phyloP scores from a whole-genome alignment of 2,797 vertebrate species.

The Todus mexicanus region DNA sequence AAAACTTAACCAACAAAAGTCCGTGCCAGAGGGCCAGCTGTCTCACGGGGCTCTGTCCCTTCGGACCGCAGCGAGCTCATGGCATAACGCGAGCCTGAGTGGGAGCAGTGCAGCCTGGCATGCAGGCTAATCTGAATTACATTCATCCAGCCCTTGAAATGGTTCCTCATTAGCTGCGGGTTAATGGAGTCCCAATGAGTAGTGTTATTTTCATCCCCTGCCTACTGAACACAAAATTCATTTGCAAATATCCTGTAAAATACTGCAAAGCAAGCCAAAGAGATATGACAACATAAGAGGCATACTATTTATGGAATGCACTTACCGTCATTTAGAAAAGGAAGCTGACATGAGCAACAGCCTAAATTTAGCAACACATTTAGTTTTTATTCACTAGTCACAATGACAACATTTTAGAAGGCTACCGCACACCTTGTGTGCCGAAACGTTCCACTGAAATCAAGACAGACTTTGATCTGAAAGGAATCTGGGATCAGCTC shows the following conservation, averaged over 20 bases:
- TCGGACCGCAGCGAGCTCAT: neutral
- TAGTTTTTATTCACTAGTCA: constrained; percentile 65
- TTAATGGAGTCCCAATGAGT: constrained; percentile 62
- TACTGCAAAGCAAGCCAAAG: constrained; percentile 70
- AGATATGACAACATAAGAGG: constrained; percentile 70
- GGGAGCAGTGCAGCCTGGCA: constrained; percentile 4
- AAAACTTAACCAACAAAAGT: neutral
- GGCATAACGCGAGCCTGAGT: neutral
- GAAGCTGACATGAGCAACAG: constrained; percentile 68
- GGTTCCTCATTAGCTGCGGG: constrained; percentile 55
- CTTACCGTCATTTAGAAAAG: constrained; percentile 68
- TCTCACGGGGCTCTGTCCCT: neutral
- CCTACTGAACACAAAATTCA: constrained; percentile 65
- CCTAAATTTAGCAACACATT: constrained; percentile 67
- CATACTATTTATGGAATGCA: constrained; percentile 68
- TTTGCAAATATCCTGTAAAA: constrained; percentile 70
- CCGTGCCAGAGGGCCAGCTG: neutral
- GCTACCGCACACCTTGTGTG: constrained; percentile 43
- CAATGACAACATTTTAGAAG: constrained; percentile 65
- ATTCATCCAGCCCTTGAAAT: constrained; percentile 53
- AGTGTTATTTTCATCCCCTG: constrained; percentile 67
- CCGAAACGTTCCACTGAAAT: constrained; percentile 36
- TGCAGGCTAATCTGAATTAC: constrained; percentile 42
- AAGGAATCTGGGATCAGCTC: constrained; percentile 38
- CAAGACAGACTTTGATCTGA: constrained; percentile 52